Evolutionary conservation across 2,888 invertebrate genomes (phyloP), one percentile per base, ranked within the genome.

Genomic region (Tillus elongatus): DNA sequence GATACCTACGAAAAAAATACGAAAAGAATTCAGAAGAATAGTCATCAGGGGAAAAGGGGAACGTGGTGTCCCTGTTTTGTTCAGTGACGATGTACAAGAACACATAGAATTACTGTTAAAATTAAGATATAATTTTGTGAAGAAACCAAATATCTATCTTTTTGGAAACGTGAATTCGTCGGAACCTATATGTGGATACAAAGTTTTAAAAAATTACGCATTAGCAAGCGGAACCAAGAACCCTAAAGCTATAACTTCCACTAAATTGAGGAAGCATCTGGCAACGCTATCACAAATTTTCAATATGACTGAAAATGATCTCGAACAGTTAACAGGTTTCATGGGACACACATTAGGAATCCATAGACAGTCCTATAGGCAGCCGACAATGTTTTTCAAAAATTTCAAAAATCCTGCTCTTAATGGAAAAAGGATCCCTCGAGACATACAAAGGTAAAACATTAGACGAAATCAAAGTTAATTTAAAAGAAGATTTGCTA

Each of bases 51-150:
- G n/a, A n/a, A 36, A 49, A 40, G 38, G 44, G 35, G 41, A 43
- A 6, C 36, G 46, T 12, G 51, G 51, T 15, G 51, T 52, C 15
- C 47, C 46, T 3, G 49, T 50, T 12, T 41, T 54, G 13, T 47
- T 52, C 27, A 47, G 45, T 33, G 4, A 12, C 15, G 50, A 52
- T 36, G 37, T 47, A 26, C 46, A 55, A 44, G 36, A 43, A 13
- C 43, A 48, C 39, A 43, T 46, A 8, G 35, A 41, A 29, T 33
- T 41, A 11, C 16, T 48, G 4, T 33, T 49, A n/a, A 28, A 40
- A 15, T 16, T 31, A 30, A 13, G 49, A 15, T 1, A 33, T 35
- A 32, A 37, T 11, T 42, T 42, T 34, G 15, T 43, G n/a, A 29
- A 8, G 13, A 35, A 42, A 26, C 33, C 24, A 19, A 49, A 45